These are phyloP conservation scores for Tragelaphus oryx DNA, from an alignment of 2,797 vertebrate genomes.

Conservation along the genomic window DNA sequence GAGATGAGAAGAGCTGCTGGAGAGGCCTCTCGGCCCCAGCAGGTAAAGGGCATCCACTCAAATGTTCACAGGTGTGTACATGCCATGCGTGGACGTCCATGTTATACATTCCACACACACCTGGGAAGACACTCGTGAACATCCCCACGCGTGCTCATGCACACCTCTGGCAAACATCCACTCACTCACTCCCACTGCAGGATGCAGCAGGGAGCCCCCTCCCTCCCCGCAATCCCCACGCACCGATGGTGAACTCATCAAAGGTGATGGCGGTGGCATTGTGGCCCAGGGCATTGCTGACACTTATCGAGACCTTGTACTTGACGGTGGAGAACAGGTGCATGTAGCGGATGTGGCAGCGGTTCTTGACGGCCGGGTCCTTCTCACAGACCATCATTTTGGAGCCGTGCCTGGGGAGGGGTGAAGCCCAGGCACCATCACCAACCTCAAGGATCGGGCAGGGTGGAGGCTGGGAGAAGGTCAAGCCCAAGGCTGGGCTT, in stretches of 20 bases:
- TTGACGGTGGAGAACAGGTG: constrained; percentile 94
- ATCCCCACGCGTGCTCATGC: neutral
- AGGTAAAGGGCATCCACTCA: constrained; percentile 11
- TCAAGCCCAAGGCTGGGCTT: constrained; percentile 14
- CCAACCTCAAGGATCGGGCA: constrained; percentile 4
- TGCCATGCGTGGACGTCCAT: neutral
- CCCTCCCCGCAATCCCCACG: neutral
- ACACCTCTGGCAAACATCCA: neutral
- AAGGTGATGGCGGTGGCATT: constrained; percentile 86
- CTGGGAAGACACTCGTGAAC: neutral
- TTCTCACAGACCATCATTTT: constrained; percentile 90
- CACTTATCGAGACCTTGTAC: constrained; percentile 94
- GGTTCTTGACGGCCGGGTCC: constrained; percentile 92
- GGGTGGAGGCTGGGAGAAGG: constrained; percentile 24
- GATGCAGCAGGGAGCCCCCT: neutral
- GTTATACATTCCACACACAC: neutral
- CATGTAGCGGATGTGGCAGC: constrained; percentile 93
- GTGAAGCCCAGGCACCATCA: constrained; percentile 49
- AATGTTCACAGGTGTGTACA: neutral
- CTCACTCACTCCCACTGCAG: neutral
- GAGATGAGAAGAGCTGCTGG: constrained; percentile 49
- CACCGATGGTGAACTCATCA: constrained; percentile 95
- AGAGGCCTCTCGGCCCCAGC: neutral
- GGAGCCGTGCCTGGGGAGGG: constrained; percentile 88
- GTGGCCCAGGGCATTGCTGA: constrained; percentile 91